Percentiles rank a stretch among this genome's conserved stretches.
Evolutionary conservation across 2,888 invertebrate species (phyloP).

Genomic region (Ornithoptera alexandrae): DNA sequence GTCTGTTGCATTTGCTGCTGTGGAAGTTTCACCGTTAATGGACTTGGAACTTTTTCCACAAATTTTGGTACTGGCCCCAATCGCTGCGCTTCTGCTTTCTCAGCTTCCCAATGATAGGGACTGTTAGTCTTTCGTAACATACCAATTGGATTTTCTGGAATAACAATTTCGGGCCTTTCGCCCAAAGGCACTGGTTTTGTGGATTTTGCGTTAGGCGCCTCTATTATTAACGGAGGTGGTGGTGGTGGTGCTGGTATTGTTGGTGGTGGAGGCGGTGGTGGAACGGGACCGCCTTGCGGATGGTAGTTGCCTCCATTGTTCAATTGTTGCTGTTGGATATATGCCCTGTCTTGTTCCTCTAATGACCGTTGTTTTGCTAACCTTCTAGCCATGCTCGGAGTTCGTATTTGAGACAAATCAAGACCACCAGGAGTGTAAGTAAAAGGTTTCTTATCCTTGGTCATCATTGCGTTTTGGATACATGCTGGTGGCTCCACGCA

Average conservation of each 20-base stretch:
- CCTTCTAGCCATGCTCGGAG: constrained; percentile 93
- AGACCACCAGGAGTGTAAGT: constrained; percentile 97
- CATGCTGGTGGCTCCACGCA: constrained; percentile 89
- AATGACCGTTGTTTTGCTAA: constrained; percentile 82
- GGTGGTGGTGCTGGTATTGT: constrained; percentile 77
- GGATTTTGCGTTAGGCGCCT: constrained; percentile 69
- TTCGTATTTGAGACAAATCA: constrained; percentile 93
- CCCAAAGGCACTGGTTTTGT: constrained; percentile 78
- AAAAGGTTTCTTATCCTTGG: constrained; percentile 97
- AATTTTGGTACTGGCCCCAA: constrained; percentile 74
- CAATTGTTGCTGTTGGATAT: constrained; percentile 46
- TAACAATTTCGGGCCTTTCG: constrained; percentile 86
- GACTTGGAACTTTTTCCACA: constrained; percentile 70
- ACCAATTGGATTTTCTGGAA: constrained; percentile 86
- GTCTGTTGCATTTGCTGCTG: constrained; percentile 69
- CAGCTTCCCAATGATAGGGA: constrained; percentile 82
- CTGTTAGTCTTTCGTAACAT: constrained; percentile 84
- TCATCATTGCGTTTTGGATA: constrained; percentile 96
- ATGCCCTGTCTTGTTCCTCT: constrained; percentile 77
- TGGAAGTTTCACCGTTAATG: constrained; percentile 70
- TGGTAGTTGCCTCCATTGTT: constrained; percentile 49
- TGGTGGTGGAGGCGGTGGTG: constrained; percentile 72
- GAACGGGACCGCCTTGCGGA: constrained; percentile 56
- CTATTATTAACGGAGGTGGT: constrained; percentile 81
- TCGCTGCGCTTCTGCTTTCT: constrained; percentile 78